Evolutionary conservation across 2,888 invertebrate species (phyloP), one percentile per base, ranked within the genome.

Genomic region (Nephrocerus scutellatus): DNA sequence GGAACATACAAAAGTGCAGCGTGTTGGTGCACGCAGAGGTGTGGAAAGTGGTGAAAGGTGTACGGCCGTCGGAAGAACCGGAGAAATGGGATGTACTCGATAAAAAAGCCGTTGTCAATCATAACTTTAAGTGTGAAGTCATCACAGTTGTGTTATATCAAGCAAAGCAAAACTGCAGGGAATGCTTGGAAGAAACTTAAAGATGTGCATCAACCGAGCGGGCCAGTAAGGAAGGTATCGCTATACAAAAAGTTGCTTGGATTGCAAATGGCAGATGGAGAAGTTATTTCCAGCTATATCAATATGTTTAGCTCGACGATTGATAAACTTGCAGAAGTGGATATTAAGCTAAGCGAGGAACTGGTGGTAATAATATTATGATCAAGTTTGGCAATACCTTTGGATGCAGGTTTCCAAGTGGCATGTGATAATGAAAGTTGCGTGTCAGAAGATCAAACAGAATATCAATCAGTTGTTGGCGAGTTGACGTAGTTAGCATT

Each of bases 391-490:
- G 33, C 37, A 25, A 44, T 32, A 26, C 31, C 25, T 24, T 20
- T 45, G 16, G 33, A 28, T 14, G 29, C 45, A 8, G 50, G 44
- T 2, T 48, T 35, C 26, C 41, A 48, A 30, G 36, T 46, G 28
- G 13, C 18, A 7, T 51, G 48, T 33, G 14, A 38, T 14, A 20
- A 44, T 29, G 25, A 44, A 3, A 34, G 24, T 13, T 40, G 29
- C 12, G 14, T 18, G 14, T 39, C 29, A 19, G 37, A 35, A 7
- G 37, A 49, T 15, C 30, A 15, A 9, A 30, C 23, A n/a, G 16
- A 24, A 7, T 49, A 47, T 23, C 43, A 49, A 31, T 46, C 49
- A 7, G 28, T 49, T 2, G 48, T 47, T 7, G 48, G 48, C 5
- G 42, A 43, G 0, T 13, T 48, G 3, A 48, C 46, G 41, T 47